Evolutionary conservation across 92 coral and sea anemone species (phyloP).

Genomic region (Micromussa lordhowensis): DNA sequence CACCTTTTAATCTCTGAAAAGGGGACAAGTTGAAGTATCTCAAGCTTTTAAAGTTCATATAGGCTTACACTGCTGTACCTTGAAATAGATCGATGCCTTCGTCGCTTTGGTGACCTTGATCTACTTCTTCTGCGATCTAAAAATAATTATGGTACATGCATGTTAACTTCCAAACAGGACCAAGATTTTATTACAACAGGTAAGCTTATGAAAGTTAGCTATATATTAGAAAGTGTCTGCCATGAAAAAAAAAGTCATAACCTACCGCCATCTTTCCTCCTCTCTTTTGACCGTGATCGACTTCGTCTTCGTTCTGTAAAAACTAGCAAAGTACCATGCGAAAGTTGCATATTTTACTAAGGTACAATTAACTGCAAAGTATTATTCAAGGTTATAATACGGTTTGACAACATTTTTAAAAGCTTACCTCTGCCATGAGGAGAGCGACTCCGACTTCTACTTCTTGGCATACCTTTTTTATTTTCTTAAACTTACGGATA

Average conservation of each 20-base stretch:
- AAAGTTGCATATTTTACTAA: background rate
- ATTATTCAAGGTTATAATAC: background rate
- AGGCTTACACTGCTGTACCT: slow-evolving; percentile 42
- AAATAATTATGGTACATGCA: background rate
- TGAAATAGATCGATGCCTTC: slow-evolving; percentile 61
- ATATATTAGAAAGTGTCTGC: background rate
- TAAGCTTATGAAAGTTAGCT: background rate
- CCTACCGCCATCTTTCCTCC: slow-evolving; percentile 76
- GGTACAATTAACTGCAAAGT: no score
- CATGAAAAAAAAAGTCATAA: background rate
- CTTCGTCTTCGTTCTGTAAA: slow-evolving; percentile 81
- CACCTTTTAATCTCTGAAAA: no score
- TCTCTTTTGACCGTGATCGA: slow-evolving; percentile 88
- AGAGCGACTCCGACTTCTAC: slow-evolving; percentile 48
- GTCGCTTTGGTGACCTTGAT: slow-evolving; percentile 76
- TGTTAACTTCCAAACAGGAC: background rate
- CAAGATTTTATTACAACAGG: background rate
- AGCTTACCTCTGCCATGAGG: slow-evolving; percentile 41
- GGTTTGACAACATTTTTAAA: background rate
- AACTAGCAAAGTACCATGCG: slow-evolving; percentile 10
- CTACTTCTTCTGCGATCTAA: slow-evolving; percentile 75
- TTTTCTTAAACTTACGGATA: background rate
- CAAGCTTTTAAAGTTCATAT: background rate
- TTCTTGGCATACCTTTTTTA: slow-evolving; percentile 22
- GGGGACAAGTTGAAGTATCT: background rate